Conservation (phyloP, 2,113 vertebrate genomes). For the Gila orcuttii region DNA sequence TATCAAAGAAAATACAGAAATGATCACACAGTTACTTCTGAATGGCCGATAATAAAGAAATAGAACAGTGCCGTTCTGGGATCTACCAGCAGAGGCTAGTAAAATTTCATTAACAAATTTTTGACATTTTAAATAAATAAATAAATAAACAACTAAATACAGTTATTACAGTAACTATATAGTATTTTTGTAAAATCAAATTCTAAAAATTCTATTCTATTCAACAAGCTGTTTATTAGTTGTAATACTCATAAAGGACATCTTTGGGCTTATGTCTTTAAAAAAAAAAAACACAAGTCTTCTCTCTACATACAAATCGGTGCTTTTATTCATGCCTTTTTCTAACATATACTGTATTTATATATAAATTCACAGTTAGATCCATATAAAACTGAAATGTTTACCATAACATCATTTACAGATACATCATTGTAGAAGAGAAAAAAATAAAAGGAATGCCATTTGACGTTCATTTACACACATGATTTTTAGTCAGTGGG, state of each 20-base stretch:
- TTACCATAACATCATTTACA: slow-evolving; percentile 55
- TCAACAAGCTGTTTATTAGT: not conserved
- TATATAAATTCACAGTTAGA: slow-evolving; percentile 62
- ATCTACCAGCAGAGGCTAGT: not conserved
- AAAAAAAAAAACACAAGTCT: not conserved
- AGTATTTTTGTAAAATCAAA: no score
- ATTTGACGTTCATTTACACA: slow-evolving; percentile 41
- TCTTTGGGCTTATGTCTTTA: not conserved
- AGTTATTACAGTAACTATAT: no score
- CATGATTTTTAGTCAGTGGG: slow-evolving; percentile 40
- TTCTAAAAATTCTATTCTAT: not conserved
- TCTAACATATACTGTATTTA: slow-evolving; percentile 55
- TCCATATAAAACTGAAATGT: slow-evolving; percentile 58
- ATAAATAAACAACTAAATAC: not conserved
- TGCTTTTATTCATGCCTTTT: slow-evolving; percentile 58
- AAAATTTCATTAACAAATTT: no score
- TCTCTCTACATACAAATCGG: slow-evolving; percentile 45
- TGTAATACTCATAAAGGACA: not conserved
- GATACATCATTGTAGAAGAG: slow-evolving; percentile 55
- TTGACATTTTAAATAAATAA: no score
- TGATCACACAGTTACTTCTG: not conserved
- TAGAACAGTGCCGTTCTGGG: not conserved
- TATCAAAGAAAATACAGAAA: no score
- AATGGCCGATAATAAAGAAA: not conserved
- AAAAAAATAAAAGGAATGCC: slow-evolving; percentile 40